Evolutionary conservation across 1,140 invertebrate species (phyloP).

Genomic region (Penaeus vannamei): DNA sequence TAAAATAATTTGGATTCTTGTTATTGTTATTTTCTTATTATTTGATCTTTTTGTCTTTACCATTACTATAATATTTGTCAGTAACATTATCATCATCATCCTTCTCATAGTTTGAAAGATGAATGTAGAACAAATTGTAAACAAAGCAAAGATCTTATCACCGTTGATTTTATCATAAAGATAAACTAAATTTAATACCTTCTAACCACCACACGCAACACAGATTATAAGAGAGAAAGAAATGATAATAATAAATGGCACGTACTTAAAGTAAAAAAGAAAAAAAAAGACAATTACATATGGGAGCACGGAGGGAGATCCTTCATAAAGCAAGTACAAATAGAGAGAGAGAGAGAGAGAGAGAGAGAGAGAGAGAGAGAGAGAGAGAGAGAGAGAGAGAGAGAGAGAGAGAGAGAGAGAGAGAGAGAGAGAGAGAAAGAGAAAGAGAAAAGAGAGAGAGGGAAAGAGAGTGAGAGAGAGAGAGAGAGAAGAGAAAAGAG

Average conservation of each 20-base stretch:
- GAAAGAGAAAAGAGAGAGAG: constrained; percentile 28
- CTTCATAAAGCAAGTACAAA: background rate
- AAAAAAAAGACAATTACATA: background rate
- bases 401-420: constrained; percentile 40
- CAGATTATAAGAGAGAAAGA: too few species aligned
- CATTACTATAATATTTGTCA: too few species aligned
- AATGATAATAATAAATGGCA: too few species aligned
- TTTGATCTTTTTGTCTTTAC: too few species aligned
- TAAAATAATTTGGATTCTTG: background rate
- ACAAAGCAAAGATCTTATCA: too few species aligned
- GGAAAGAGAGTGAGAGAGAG: background rate
- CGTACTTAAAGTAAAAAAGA: background rate
- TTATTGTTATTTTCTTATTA: too few species aligned
- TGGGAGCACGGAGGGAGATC: background rate
- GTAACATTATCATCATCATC: too few species aligned
- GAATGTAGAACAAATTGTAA: too few species aligned
- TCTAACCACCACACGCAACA: too few species aligned
- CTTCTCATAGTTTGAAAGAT: too few species aligned
- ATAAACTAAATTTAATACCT: too few species aligned
- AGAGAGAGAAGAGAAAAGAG: background rate
- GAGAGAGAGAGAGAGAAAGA: constrained; percentile 37
- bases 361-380: background rate
- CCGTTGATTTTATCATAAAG: too few species aligned
- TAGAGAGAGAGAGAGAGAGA: background rate
- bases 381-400: constrained; percentile 37